Evolutionary conservation across 2,797 vertebrate genomes (phyloP), one percentile per base, ranked within the genome.

Genomic region (Manis pentadactyla): DNA sequence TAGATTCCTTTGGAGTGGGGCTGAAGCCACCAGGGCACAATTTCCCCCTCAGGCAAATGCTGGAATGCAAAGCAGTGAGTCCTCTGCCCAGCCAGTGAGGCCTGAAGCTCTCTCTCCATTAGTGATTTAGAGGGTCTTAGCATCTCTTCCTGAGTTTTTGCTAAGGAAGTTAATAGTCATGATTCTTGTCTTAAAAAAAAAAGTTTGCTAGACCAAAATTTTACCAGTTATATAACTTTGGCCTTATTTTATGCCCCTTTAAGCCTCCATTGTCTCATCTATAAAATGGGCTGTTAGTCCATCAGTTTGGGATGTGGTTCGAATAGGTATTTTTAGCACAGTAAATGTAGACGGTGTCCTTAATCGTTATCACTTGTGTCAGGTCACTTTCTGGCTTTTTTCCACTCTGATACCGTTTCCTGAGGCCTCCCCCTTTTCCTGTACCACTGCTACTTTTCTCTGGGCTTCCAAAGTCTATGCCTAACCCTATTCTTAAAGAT

Each of bases 261-360:
- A 66, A 87, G 42, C 27, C 18, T 92, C 39, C 23, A 29, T 69
- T 89, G 92, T 78, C 83, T 88, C 61, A 42, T 90, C 74, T 94
- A 12, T 89, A 92, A 83, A 96, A 55, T 79, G 31, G 57, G 34
- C 51, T 81, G 9, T 37, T 92, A 84, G n/a, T 31, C 42, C 57
- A 49, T 53, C 71, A 31, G 27, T 64, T 86, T 34, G 19, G 46
- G 59, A 12, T 73, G 7, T 82, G 7, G 55, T 19, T 77, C 89
- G 78, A 83, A 83, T 68, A 19, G 61, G 27, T 61, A 18, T 46
- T 79, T 94, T 78, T 59, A 96, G 25, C 25, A 55, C 57, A 57
- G 0, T 66, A 87, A 74, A 75, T 63, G 14, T 55, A 81, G 31
- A 31, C 63, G 42, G 3, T 85, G n/a, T 42, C 64, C 49, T 55